Conservation (phyloP, 2,888 invertebrate genomes). For the Teleiodes luculella region DNA sequence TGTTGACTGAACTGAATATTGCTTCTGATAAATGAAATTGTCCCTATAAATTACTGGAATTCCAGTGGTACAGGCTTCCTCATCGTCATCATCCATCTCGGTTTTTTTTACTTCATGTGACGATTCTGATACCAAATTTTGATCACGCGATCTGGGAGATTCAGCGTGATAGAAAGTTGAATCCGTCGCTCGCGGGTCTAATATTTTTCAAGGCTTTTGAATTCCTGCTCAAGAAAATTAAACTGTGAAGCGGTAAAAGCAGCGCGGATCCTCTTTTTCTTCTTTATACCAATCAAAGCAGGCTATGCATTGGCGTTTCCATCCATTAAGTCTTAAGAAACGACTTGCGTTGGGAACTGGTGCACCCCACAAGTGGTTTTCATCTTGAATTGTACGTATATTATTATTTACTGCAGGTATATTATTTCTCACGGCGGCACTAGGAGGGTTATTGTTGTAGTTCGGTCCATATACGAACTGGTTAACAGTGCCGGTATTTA, state of each 20-base stretch:
- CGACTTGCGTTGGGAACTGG: neutral
- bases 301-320: slow-evolving; percentile 26
- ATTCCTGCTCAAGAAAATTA: slow-evolving; percentile 86
- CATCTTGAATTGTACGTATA: neutral
- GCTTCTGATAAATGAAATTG: slow-evolving; percentile 23
- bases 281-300: slow-evolving; percentile 31
- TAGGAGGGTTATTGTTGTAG: slow-evolving; percentile 18
- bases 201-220: slow-evolving; percentile 80
- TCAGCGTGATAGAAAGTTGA: slow-evolving; percentile 66
- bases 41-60: slow-evolving; percentile 24
- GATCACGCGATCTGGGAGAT: slow-evolving; percentile 67
- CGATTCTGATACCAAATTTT: slow-evolving; percentile 93
- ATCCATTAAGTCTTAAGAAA: slow-evolving; percentile 13
- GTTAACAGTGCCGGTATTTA: neutral
- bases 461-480: slow-evolving; percentile 15
- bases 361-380: slow-evolving; percentile 15
- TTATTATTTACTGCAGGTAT: neutral
- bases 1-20: slow-evolving; percentile 33
- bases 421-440: neutral
- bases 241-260: slow-evolving; percentile 88
- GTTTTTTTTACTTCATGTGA: slow-evolving; percentile 85
- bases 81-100: slow-evolving; percentile 45
- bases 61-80: slow-evolving; percentile 50
- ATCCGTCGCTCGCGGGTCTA: slow-evolving; percentile 85
- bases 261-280: slow-evolving; percentile 83